Conservation (phyloP, 2,797 vertebrate genomes). For the Ibycter americanus region DNA sequence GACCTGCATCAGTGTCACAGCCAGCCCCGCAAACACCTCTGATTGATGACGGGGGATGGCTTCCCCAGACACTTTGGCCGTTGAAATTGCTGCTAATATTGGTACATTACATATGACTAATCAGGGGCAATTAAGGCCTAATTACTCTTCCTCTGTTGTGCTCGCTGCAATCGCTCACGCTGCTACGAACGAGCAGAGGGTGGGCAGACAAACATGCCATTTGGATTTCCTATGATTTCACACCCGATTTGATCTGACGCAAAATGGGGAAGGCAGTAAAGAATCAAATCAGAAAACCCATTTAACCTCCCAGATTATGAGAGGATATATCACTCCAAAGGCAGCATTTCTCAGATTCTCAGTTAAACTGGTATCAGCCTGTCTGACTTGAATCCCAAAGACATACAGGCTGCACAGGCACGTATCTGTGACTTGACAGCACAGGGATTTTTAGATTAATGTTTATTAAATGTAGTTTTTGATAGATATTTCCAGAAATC, state of each 20-base stretch:
- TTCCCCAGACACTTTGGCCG: not conserved
- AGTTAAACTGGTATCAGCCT: not conserved
- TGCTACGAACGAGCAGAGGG: rapidly evolving
- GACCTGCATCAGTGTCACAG: not conserved
- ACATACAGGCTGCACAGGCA: not conserved
- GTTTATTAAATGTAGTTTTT: not conserved
- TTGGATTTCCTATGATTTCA: not conserved
- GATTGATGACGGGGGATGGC: rapidly evolving
- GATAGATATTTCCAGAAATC: not conserved
- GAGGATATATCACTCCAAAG: not conserved
- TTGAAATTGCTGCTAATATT: not conserved
- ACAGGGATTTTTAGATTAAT: not conserved
- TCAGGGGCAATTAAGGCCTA: not conserved
- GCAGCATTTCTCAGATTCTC: not conserved
- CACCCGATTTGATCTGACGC: not conserved
- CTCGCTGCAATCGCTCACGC: not conserved
- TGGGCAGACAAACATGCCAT: not conserved
- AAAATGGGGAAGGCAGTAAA: not conserved
- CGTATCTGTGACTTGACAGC: not conserved
- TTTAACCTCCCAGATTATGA: not conserved
- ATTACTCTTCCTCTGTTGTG: not conserved
- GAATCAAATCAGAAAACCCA: constrained; percentile 18
- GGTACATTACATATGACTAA: not conserved
- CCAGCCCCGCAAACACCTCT: not conserved
- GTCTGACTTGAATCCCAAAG: not conserved